Conservation (phyloP, 1,140 invertebrate species). For the Andrena cerasifolii region DNA sequence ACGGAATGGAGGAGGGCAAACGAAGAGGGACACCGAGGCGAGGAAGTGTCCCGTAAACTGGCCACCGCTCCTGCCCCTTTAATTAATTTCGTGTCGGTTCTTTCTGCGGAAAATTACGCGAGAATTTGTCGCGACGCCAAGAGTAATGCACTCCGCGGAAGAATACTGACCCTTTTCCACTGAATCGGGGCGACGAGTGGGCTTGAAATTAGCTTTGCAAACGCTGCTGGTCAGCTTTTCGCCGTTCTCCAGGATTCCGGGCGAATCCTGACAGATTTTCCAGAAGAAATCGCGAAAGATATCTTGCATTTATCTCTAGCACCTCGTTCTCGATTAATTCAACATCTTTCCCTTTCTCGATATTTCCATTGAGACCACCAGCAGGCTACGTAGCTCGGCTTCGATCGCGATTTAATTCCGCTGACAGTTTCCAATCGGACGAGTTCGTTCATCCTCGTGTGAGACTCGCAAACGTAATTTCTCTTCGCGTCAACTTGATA, state of each 20-base stretch:
- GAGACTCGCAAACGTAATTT: too few relatives aligned
- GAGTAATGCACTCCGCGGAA: too few relatives aligned
- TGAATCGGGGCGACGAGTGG: too few relatives aligned
- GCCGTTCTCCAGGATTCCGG: not conserved
- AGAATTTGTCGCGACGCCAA: not conserved
- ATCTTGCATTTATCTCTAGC: not conserved
- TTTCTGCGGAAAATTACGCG: slow-evolving; percentile 22
- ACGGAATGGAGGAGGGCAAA: not conserved
- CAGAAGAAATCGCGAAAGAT: not conserved
- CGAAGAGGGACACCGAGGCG: not conserved
- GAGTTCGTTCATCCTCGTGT: not conserved
- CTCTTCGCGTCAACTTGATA: too few relatives aligned
- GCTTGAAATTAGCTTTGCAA: too few relatives aligned
- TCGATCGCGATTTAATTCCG: not conserved
- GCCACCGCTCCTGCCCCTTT: slow-evolving; percentile 13
- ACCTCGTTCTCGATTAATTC: slow-evolving; percentile 8
- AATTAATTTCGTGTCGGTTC: slow-evolving; percentile 33
- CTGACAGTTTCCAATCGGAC: not conserved
- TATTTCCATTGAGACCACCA: not conserved
- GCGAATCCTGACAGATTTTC: not conserved
- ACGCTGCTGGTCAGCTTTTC: too few relatives aligned
- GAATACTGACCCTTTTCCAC: too few relatives aligned
- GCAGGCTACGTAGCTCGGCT: too few relatives aligned
- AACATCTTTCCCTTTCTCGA: not conserved
- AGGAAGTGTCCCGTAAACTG: slow-evolving; percentile 5